Evolutionary conservation across 2,888 invertebrate species (phyloP).

Genomic region (Drosophila birchii): DNA sequence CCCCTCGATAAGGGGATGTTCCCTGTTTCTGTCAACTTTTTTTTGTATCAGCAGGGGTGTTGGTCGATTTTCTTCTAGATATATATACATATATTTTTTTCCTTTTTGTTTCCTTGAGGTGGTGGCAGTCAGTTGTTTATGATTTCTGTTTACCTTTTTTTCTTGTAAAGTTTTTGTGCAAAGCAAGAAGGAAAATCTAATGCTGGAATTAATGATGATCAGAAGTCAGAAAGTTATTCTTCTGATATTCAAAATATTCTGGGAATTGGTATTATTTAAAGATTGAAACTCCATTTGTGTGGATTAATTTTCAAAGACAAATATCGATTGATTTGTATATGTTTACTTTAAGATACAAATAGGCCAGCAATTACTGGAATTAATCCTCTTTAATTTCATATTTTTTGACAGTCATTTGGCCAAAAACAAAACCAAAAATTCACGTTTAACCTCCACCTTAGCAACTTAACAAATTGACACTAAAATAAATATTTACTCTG

Average conservation of each 20-base stretch:
- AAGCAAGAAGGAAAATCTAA: slow-evolving; percentile 7
- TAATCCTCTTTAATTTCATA: neutral
- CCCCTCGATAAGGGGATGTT: slow-evolving; percentile 44
- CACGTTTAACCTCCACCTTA: neutral
- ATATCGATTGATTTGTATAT: neutral
- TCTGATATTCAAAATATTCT: neutral
- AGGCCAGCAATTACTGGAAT: neutral
- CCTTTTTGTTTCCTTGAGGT: slow-evolving; percentile 17
- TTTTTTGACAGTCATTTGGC: neutral
- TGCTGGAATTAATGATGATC: slow-evolving; percentile 13
- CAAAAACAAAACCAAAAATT: neutral
- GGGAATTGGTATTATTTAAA: neutral
- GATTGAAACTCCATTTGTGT: neutral
- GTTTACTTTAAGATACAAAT: neutral
- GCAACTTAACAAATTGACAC: neutral
- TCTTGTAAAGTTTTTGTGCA: slow-evolving; percentile 14
- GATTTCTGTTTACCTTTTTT: slow-evolving; percentile 56
- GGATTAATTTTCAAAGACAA: neutral
- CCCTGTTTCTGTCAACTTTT: slow-evolving; percentile 65
- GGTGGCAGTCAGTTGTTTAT: slow-evolving; percentile 68
- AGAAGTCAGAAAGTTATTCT: neutral
- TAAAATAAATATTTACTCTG: slow-evolving; percentile 3
- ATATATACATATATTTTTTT: neutral
- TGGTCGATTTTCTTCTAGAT: slow-evolving; percentile 16
- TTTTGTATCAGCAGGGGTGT: slow-evolving; percentile 42